Base-by-base conservation (phyloP, 2,113 vertebrate species). In the Ifrita kowaldi region DNA sequence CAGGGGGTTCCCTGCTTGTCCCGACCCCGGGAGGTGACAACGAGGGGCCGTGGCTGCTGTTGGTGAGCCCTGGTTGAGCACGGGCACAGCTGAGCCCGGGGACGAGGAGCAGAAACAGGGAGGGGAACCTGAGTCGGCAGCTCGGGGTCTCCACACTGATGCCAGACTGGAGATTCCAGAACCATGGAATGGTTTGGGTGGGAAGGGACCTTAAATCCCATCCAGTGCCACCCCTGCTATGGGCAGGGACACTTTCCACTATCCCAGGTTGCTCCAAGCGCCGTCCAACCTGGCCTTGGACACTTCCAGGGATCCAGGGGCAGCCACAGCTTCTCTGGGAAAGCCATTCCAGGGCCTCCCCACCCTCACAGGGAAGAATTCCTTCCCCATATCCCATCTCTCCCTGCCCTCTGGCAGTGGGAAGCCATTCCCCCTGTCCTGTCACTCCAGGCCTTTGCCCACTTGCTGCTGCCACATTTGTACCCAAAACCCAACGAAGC, bases 401-500 rank as follows among this genome's bases (percentile, higher is more conserved):
- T 0, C 12, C 22, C 50, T 28, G 26, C 35, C 50, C 32, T 65
- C 7, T 22, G 42, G 26, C 76, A 49, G 3, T 16, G 37, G 32
- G 44, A 44, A 73, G 8, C 27, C 50, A 4, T 39, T 44, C 20
- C 27, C n/a, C 7, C 3, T 42, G 6, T 23, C 27, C 76, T 57
- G 52, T 4, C 56, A 26, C 85, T 56, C 49, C 65, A 41, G 56
- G 65, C 41, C 49, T n/a, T 87, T 55, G 41, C 37, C 37, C 86
- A 13, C 2, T 7, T 24, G 53, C 52, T 82, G 62, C 62, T 71
- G 70, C 33, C 64, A 39, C 22, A 0, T 67, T 70, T 79, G 64
- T 24, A 32, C 35, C 52, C 67, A 2, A 90, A 94, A 13, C 0
- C 3, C 52, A 59, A 6, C 0, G 0, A 39, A 41, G 16, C 13